Evolutionary conservation across 1,140 invertebrate species (phyloP), one percentile per base, ranked within the genome.

Genomic region (Bombyx mandarina): DNA sequence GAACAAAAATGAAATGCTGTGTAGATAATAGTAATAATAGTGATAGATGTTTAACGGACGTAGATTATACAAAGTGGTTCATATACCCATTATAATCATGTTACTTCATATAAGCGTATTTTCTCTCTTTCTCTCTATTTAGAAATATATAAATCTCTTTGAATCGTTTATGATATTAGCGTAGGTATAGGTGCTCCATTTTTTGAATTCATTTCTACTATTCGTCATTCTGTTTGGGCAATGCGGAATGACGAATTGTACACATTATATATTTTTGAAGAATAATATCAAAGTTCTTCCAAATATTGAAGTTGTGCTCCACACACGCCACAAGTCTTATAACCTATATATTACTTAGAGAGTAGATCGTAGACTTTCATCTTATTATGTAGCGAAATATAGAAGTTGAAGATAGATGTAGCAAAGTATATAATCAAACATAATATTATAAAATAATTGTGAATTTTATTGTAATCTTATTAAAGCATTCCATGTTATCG

Each of bases 11-110:
- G 63, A 83, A 87, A 89, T 88, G 88, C 88, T 88, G 88, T 88
- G 86, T 88, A 88, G 88, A 89, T 89, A 89, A 89, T 89, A 89
- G 85, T 78, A 78, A 84, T 58, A 54, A 66, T 86, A 82, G 77
- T 52, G 63, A 61, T 54, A 66, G 67, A 67, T 54, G 26, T 35
- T 35, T 35, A 35, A 35, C 26, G 26, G 26, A 3, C 26, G 26
- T 35, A 35, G 26, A 35, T 35, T 35, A 35, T 35, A 35, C 26
- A 5, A 3, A 35, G 26, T 35, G 26, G 26, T 35, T 3, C 5
- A 8, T 48, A 56, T 56, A 48, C 43, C 43, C 22, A 51, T 59
- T 63, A 63, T 60, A 59, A 55, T 65, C 58, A 63, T n/a, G 22
- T 49, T 50, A 50, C 18, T 61, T 57, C 46, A 45, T 63, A 63